Conservation (phyloP, 2,113 vertebrate genomes). For the Melanostigma gelatinosum region DNA sequence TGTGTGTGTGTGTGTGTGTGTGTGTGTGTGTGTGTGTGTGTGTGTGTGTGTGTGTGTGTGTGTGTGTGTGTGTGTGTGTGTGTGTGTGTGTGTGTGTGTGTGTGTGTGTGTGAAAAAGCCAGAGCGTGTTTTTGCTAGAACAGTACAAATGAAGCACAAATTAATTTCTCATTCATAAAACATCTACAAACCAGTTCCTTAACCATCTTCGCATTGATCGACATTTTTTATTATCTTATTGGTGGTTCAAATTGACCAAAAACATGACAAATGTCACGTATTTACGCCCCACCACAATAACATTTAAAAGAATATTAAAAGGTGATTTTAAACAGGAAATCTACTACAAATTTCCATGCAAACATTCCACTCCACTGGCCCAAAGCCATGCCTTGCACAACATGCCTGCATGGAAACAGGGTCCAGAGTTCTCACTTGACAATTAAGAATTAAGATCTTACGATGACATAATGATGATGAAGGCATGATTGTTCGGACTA, state of each 20-base stretch:
- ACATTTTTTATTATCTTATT: background rate
- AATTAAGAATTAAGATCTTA: background rate
- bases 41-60: background rate
- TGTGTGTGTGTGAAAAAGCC: too few species aligned
- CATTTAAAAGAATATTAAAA: background rate
- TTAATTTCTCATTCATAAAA: background rate
- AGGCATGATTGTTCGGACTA: background rate
- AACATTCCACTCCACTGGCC: background rate
- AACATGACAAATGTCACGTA: background rate
- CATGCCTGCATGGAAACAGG: background rate
- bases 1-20: background rate
- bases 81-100: background rate
- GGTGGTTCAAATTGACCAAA: background rate
- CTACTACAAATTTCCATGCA: background rate
- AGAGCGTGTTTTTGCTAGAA: background rate
- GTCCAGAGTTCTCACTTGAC: slow-evolving; percentile 7
- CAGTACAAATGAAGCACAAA: slow-evolving; percentile 7
- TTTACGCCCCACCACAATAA: background rate
- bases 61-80: background rate
- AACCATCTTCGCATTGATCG: background rate
- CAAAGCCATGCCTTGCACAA: background rate
- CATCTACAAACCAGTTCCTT: background rate
- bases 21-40: background rate
- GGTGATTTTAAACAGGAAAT: too few species aligned
- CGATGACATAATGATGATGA: background rate